Evolutionary conservation across 2,113 vertebrate species (phyloP).

Genomic region (Butorides virescens): DNA sequence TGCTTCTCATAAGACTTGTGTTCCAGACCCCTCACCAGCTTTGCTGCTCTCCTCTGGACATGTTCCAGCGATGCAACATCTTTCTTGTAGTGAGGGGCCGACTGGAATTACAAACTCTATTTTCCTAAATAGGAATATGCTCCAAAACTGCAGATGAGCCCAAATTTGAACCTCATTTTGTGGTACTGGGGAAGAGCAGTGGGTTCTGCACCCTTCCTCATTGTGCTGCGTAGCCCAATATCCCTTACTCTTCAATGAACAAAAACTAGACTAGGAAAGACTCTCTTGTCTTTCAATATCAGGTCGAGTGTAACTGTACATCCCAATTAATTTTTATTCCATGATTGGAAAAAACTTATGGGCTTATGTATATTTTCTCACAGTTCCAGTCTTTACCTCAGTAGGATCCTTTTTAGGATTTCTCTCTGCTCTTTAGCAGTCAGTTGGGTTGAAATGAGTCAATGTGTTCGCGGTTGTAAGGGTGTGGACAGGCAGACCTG

Average conservation of each 20-base stretch:
- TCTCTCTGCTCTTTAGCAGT: neutral
- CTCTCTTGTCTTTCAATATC: neutral
- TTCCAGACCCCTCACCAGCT: no score
- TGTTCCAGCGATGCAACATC: no score
- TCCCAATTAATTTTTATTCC: neutral
- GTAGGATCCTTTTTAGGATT: neutral
- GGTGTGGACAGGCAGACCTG: neutral
- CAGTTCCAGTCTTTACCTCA: neutral
- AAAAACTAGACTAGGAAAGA: neutral
- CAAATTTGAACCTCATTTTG: neutral
- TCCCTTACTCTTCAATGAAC: neutral
- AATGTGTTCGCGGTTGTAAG: neutral
- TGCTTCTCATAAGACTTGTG: no score
- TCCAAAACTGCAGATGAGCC: neutral
- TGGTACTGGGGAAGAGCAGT: neutral
- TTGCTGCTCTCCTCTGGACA: no score
- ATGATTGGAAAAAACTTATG: fast-evolving
- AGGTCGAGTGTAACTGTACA: neutral
- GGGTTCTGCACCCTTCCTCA: neutral
- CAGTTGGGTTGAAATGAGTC: neutral
- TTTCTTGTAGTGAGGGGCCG: no score
- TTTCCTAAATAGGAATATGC: neutral
- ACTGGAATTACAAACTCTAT: neutral
- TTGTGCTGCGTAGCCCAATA: neutral
- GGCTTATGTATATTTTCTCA: neutral